Conservation (phyloP, 2,113 vertebrate species). For the Halichoerus grypus region DNA sequence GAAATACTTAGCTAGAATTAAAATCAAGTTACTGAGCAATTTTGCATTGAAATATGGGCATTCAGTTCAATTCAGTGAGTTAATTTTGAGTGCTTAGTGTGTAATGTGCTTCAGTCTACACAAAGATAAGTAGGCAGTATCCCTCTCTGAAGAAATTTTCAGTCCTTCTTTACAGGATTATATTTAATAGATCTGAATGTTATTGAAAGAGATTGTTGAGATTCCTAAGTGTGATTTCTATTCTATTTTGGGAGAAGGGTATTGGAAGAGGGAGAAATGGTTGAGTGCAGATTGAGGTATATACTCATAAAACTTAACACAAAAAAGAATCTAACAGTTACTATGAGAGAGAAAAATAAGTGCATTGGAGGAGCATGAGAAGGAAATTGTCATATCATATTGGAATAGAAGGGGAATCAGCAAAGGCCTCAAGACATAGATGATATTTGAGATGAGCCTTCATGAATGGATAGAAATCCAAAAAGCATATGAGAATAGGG, state of each 20-base stretch:
- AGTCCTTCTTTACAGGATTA: not conserved
- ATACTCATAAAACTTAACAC: not conserved
- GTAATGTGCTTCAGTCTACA: not conserved
- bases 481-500: accelerated
- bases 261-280: not conserved
- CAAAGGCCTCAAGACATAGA: not conserved
- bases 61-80: not conserved
- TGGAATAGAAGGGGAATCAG: not conserved
- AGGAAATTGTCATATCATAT: not conserved
- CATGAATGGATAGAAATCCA: not conserved
- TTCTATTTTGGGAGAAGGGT: not conserved
- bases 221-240: slow-evolving; percentile 16
- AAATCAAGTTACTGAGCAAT: slow-evolving; percentile 17
- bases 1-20: slow-evolving; percentile 49
- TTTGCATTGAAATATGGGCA: not conserved
- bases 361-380: not conserved
- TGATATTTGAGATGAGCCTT: not conserved
- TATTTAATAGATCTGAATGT: slow-evolving; percentile 23
- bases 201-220: slow-evolving; percentile 28
- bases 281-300: not conserved
- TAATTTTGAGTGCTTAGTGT: not conserved
- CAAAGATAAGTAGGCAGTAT: not conserved
- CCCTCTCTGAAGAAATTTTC: not conserved
- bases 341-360: not conserved
- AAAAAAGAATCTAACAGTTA: not conserved